phyloP scores from a whole-genome alignment of 2,797 vertebrate genomes.

The Dendrocincla fuliginosa region DNA sequence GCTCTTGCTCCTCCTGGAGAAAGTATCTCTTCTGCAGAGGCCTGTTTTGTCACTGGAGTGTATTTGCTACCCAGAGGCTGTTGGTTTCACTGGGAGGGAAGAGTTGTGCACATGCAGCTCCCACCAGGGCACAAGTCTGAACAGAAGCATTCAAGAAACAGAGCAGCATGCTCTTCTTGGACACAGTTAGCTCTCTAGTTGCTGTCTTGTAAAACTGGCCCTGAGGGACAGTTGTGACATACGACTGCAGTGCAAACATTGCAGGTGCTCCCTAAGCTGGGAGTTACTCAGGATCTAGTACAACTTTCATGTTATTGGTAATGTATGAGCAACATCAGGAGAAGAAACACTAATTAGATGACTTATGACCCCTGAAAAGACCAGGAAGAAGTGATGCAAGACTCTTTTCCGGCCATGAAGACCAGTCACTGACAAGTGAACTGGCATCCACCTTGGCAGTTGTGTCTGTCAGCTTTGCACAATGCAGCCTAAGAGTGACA shows the following conservation, averaged over 20 bases:
- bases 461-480: background rate
- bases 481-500: background rate
- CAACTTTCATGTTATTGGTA: background rate
- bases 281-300: background rate
- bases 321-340: background rate
- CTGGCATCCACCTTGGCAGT: background rate
- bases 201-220: background rate
- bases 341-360: background rate
- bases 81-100: background rate
- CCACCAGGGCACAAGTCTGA: background rate
- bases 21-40: background rate
- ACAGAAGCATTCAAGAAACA: background rate
- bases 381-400: background rate
- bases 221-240: background rate
- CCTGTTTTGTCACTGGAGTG: background rate
- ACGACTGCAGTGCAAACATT: background rate
- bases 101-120: rapidly evolving
- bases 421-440: background rate
- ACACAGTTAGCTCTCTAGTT: background rate
- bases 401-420: background rate
- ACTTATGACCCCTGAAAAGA: background rate
- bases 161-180: background rate
- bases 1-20: background rate
- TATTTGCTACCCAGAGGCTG: background rate
- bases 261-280: background rate